These are phyloP conservation scores for Eremophila alpestris DNA, from an alignment of 2,797 vertebrate genomes.

Conservation along the genomic window DNA sequence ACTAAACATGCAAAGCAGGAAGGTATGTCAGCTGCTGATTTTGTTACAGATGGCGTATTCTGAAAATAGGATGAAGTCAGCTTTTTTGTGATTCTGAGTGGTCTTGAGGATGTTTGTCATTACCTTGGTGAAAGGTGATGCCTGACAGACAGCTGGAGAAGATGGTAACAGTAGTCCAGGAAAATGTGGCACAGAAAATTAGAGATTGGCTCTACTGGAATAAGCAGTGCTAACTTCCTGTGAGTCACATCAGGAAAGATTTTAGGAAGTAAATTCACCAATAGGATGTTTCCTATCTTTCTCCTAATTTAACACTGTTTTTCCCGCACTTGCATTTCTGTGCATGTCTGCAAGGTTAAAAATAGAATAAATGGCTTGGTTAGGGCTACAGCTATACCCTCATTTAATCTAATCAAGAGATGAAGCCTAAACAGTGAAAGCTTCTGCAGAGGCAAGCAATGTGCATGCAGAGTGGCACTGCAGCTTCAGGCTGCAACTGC, in stretches of 20 bases:
- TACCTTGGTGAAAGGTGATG: background rate
- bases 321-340: background rate
- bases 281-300: background rate
- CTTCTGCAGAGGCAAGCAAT: background rate
- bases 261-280: background rate
- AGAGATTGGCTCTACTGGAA: background rate
- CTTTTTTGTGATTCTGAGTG: background rate
- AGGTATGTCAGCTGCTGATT: background rate
- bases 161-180: background rate
- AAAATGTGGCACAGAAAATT: background rate
- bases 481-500: background rate
- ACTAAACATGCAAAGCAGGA: background rate
- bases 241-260: background rate
- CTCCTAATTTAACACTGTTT: background rate
- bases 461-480: background rate
- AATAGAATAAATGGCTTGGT: background rate
- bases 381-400: background rate
- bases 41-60: background rate
- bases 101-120: background rate
- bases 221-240: background rate
- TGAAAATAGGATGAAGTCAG: background rate
- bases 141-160: background rate
- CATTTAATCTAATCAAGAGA: constrained; percentile 22
- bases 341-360: background rate
- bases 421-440: background rate